Evolutionary conservation across 1,140 invertebrate genomes (phyloP), one percentile per base, ranked within the genome.

Genomic region (Xylocopa sonorina): DNA sequence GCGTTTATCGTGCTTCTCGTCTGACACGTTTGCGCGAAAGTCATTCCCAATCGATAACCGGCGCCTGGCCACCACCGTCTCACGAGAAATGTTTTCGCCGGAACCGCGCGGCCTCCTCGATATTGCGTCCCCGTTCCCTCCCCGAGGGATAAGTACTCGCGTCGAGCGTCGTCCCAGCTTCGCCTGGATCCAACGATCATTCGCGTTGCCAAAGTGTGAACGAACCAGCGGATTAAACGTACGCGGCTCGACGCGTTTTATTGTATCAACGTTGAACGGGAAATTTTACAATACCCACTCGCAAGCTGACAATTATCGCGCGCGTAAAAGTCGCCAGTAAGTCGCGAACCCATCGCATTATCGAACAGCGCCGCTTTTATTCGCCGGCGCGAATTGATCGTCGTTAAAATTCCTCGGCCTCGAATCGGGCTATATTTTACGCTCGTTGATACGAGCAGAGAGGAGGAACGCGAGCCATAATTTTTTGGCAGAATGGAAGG

Each of bases 21-120:
- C 80, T 79, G 81, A 86, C 85, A 86, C 81, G 77, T 86, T 86
- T 80, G 77, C 85, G 84, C 81, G 81, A 86, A 85, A 85, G 84
- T 86, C 85, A 85, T 86, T 86, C 85, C 64, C 77, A 86, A 83
- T 86, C 84, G 85, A 86, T 86, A 86, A 78, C 72, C 85, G 43
- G 34, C 78, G 76, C 82, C 75, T 85, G 83, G 83, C 46, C 82
- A 73, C 74, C 58, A 50, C 62, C 68, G 64, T 85, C 62, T 81
- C 57, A n/a, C n/a, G 63, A 29, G 64, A 71, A 81, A 84, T 71
- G 69, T 73, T 74, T 80, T 55, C 63, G 51, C 55, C 43, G 67
- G n/a, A 68, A 78, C 50, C 32, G 51, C 41, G 64, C 29, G n/a
- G n/a, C n/a, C n/a, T n/a, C n/a, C 66, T 50, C 29, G 27, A n/a